These are phyloP conservation scores for Caenorhabditis afra DNA, from an alignment of 2,888 invertebrate genomes.

Conservation along the genomic window DNA sequence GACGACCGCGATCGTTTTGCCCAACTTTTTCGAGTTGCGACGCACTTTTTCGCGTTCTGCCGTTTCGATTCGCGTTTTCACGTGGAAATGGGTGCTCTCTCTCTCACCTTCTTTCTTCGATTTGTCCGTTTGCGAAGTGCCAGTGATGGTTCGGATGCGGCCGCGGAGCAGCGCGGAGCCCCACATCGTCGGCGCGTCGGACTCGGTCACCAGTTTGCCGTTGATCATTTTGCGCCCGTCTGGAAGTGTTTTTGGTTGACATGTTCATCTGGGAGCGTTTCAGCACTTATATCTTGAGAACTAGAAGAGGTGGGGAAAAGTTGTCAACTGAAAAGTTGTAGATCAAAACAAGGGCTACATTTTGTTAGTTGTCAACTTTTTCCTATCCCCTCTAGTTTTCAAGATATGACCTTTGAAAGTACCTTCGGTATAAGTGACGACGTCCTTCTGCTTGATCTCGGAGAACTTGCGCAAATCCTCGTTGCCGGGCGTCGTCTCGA, in stretches of 20 bases:
- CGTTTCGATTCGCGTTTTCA: not conserved
- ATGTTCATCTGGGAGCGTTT: too few species aligned
- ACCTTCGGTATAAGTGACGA: conserved; percentile 68
- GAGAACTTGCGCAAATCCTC: conserved; percentile 65
- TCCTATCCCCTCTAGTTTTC: too few species aligned
- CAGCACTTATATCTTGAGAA: too few species aligned
- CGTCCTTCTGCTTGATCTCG: conserved; percentile 64
- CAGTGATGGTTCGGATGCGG: conserved; percentile 40
- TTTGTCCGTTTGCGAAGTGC: conserved; percentile 8
- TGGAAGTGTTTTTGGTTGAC: too few species aligned
- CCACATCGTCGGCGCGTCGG: conserved; percentile 52
- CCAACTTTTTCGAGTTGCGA: conserved; percentile 49
- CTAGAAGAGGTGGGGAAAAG: too few species aligned
- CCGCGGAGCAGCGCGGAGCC: conserved; percentile 52
- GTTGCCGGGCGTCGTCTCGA: conserved; percentile 12
- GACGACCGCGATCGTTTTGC: conserved; percentile 45
- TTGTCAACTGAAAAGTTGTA: not conserved
- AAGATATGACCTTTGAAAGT: not conserved
- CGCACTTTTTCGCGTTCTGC: conserved; percentile 51
- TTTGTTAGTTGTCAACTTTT: too few species aligned
- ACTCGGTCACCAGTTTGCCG: conserved; percentile 55
- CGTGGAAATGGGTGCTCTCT: too few species aligned
- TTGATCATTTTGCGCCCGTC: conserved; percentile 68
- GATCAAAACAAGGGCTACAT: not conserved
- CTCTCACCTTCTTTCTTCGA: conserved; percentile 43